Evolutionary conservation across 2,888 invertebrate species (phyloP).

Genomic region (Anaspis maculata): DNA sequence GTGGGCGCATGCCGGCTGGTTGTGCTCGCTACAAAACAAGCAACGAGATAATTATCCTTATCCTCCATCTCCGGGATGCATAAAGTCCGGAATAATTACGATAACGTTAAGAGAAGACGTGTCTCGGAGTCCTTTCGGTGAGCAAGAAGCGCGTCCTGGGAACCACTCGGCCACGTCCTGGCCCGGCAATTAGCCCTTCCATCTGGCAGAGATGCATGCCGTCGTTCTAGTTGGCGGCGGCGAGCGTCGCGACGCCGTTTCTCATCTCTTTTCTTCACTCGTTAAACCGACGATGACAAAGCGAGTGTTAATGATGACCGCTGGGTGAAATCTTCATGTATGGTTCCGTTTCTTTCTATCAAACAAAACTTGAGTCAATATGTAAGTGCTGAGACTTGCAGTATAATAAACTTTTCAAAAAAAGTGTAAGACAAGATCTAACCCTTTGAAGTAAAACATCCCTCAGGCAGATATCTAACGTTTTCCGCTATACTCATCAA

Average conservation of each 20-base stretch:
- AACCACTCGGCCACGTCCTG: conserved; percentile 14
- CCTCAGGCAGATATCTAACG: no score
- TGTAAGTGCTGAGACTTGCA: no score
- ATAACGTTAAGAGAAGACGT: conserved; percentile 18
- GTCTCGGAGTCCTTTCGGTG: conserved; percentile 6
- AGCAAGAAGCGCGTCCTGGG: conserved; percentile 13
- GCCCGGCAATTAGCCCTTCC: conserved; percentile 14
- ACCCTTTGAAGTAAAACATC: no score
- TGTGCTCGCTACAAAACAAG: conserved; percentile 17
- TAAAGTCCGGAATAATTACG: conserved; percentile 20
- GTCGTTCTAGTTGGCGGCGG: no score
- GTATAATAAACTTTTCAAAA: no score
- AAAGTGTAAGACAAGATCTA: no score
- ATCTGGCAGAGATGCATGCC: conserved; percentile 3
- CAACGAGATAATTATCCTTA: conserved; percentile 20
- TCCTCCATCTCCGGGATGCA: conserved; percentile 16
- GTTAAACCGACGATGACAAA: conserved; percentile 12
- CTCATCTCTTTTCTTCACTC: no score
- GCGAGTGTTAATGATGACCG: conserved; percentile 17
- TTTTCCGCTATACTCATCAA: no score
- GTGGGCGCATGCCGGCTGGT: no score
- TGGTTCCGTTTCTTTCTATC: no score
- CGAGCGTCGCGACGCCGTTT: no score
- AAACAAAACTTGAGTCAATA: no score
- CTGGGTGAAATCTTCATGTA: conserved; percentile 10